Percentiles rank a stretch among this genome's conserved stretches.
Conservation (phyloP, 2,888 invertebrate species). For the Eutolmus rufibarbis region DNA sequence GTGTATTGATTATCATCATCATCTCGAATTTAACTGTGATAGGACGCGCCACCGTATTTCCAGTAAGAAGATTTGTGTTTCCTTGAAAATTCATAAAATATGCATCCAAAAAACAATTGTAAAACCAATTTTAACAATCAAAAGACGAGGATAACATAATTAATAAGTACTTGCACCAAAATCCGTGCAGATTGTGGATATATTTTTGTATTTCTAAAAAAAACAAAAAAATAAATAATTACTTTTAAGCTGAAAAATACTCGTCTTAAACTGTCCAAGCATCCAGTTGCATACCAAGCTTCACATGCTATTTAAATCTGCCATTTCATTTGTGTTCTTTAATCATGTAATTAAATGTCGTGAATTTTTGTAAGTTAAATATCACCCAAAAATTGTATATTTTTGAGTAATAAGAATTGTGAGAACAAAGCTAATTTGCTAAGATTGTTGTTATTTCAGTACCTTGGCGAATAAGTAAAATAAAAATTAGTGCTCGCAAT, state of each 20-base stretch:
- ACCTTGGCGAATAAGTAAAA: background rate
- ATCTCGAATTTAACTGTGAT: slow-evolving; percentile 32
- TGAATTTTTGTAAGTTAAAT: background rate
- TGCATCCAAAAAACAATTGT: background rate
- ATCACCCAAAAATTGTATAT: background rate
- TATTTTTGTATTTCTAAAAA: background rate
- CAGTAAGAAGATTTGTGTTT: background rate
- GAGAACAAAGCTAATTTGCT: background rate
- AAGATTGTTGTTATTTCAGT: slow-evolving; percentile 6
- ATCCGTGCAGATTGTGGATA: background rate
- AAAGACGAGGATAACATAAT: background rate
- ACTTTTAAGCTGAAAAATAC: background rate
- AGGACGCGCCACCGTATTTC: slow-evolving; percentile 38
- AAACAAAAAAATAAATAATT: too few relatives aligned
- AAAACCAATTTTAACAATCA: background rate
- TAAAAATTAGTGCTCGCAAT: background rate
- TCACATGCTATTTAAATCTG: background rate
- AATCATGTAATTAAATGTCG: background rate
- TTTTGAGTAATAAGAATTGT: background rate
- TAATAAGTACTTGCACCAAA: background rate
- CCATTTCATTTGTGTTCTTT: background rate
- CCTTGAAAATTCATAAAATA: background rate
- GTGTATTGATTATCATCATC: background rate
- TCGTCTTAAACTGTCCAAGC: background rate
- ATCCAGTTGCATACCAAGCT: background rate